phyloP scores from a whole-genome alignment of 1,140 invertebrate species.

The Antheraea mylitta region DNA sequence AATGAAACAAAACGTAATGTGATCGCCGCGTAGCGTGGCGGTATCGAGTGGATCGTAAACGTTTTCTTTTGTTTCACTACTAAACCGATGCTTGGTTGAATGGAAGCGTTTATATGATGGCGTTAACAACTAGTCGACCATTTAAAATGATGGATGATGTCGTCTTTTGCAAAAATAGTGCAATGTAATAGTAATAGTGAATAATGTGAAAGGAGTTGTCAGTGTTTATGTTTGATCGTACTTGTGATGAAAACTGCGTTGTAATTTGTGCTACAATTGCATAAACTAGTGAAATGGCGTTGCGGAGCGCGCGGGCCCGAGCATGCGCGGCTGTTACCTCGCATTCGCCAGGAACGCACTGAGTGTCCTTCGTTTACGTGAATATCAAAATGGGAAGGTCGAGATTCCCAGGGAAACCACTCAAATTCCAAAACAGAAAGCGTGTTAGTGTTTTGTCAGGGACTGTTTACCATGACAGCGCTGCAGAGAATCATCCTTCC shows the following conservation, averaged over 20 bases:
- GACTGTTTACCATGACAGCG: constrained; percentile 71
- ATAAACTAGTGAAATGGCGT: constrained; percentile 78
- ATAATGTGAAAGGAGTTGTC: constrained; percentile 70
- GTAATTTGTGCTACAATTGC: constrained; percentile 76
- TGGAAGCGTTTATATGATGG: constrained; percentile 70
- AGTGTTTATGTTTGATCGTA: constrained; percentile 66
- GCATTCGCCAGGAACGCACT: constrained; percentile 73
- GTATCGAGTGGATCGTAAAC: constrained; percentile 57
- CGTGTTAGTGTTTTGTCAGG: constrained; percentile 86
- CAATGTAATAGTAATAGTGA: constrained; percentile 66
- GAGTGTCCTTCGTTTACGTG: constrained; percentile 74
- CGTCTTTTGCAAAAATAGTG: constrained; percentile 71
- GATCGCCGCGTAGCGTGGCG: constrained; percentile 54
- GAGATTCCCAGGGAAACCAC: constrained; percentile 91
- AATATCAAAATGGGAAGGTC: constrained; percentile 80
- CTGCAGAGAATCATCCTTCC: constrained; percentile 65
- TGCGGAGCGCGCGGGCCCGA: constrained; percentile 76
- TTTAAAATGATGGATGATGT: constrained; percentile 77
- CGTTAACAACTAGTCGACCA: constrained; percentile 72
- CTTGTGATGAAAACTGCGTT: constrained; percentile 74
- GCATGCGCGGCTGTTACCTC: constrained; percentile 78
- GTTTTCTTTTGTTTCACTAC: constrained; percentile 75
- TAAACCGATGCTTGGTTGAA: constrained; percentile 65
- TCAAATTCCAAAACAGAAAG: constrained; percentile 90
- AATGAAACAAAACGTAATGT: constrained; percentile 66